Evolutionary conservation across 2,113 vertebrate species (phyloP), one percentile per base, ranked within the genome.

Genomic region (Mirza zaza): DNA sequence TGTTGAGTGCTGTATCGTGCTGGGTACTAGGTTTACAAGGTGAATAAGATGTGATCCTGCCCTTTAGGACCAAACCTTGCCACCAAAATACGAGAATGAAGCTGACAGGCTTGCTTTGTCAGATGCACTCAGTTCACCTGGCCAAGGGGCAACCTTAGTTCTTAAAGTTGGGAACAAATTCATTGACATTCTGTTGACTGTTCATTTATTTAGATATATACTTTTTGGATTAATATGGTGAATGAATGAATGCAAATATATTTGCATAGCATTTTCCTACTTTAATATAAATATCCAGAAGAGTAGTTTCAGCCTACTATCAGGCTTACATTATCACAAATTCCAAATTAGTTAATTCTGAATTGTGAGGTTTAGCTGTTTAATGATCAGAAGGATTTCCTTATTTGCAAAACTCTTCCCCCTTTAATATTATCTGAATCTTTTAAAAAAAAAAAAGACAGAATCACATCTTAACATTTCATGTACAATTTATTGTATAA

Each of bases 281-380:
- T 92, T 90, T 91, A 75, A 70, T 68, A n/a, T 86, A 45, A 79
- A 68, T n/a, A 39, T 57, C 34, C 12, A 89, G 59, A 88, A 80
- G 29, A 27, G 85, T 91, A 88, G 18, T 81, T 83, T 93, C 52
- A 85, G 3, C 45, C 12, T 71, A 73, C 29, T 39, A 4, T 68
- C 61, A 93, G 71, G 34, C 32, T 57, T 52, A 5, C 11, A 50
- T 52, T 90, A 79, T 68, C 63, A 61, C 59, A 65, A 76, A 90
- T 61, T 65, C 52, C n/a, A 87, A 93, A 87, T 87, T 79, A 70
- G 25, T 65, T 71, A 82, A 87, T 21, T 73, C n/a, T 34, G 8
- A 93, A 71, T 97, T 85, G 5, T 96, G 63, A 52, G 57, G 15
- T 89, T 88, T 91, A 29, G 25, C 17, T 61, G 32, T 89, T 94